Evolutionary conservation across 1,140 invertebrate species (phyloP), one percentile per base, ranked within the genome.

Genomic region (Drosophila lini): DNA sequence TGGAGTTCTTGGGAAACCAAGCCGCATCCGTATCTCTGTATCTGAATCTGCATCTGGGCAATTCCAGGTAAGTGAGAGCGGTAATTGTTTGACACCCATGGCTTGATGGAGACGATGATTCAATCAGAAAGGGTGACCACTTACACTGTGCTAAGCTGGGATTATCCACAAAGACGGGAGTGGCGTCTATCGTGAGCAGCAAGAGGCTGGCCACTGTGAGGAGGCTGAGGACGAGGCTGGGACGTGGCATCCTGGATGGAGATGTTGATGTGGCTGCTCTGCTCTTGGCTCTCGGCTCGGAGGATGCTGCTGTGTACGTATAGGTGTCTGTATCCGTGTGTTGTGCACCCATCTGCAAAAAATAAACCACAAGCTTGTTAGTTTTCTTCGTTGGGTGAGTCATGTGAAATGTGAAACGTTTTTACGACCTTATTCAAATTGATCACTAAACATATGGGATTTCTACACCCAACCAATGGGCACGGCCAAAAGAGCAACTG

Each of bases 91-190:
- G 68, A 61, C 68, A 74, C 61, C 45, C 61, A 45, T 63, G 32
- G 42, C 65, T 42, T 31, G 60, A 64, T 74, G 45, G 64, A 31
- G 16, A 11, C 31, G 58, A 45, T 64, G 44, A 59, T 61, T 78
- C 57, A 56, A 58, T 41, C 38, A 13, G 31, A 28, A 22, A 45
- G 53, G 44, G 44, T 47, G 31, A 13, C 41, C 81, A 92, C 91
- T 92, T 91, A 92, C 91, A 92, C 61, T 92, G 91, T 48, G 91
- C 91, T 92, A 92, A 91, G 68, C 91, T 92, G 68, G 91, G 91
- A 86, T 92, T 92, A 89, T 92, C 88, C 71, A 92, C 91, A 34
- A 92, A 92, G 28, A 92, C 86, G 45, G 91, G 91, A 68, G 56
- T 91, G 60, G 91, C 77, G 52, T 74, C 42, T 38, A 48, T 53